phyloP scores from a whole-genome alignment of 2,113 vertebrate species.

The Todiramphus chloris region DNA sequence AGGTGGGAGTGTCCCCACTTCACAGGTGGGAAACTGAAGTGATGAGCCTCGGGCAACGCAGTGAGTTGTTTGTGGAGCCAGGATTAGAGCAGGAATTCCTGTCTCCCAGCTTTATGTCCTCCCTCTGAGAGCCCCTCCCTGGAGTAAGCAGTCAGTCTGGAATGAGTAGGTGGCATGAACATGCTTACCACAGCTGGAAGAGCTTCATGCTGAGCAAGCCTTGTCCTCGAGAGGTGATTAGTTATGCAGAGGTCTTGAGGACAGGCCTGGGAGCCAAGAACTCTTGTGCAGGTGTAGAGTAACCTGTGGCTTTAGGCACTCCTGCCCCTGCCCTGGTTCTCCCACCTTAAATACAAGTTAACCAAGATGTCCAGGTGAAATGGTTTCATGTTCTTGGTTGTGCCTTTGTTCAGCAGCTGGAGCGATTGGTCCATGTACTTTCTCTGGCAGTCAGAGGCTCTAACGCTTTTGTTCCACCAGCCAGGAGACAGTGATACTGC shows the following conservation, averaged over 20 bases:
- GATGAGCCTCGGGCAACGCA: conserved; percentile 20
- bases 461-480: background rate
- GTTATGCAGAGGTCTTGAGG: background rate
- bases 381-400: background rate
- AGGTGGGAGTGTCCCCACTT: conserved; percentile 49
- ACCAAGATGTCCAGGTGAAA: background rate
- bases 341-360: background rate
- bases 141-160: conserved; percentile 42
- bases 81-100: conserved; percentile 52
- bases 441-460: background rate
- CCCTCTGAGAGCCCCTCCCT: conserved; percentile 33
- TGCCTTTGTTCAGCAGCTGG: background rate
- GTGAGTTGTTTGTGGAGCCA: background rate
- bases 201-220: background rate
- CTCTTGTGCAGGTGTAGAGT: background rate
- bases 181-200: background rate
- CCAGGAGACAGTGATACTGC: background rate
- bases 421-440: background rate
- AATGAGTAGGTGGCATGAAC: conserved; percentile 32
- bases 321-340: background rate
- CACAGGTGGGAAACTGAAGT: conserved; percentile 52
- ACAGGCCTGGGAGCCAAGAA: background rate
- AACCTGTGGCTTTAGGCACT: background rate
- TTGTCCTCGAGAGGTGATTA: background rate
- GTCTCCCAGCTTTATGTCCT: conserved; percentile 27